Evolutionary conservation across 2,113 vertebrate genomes (phyloP), one percentile per base, ranked within the genome.

Genomic region (Argyrosomus japonicus): DNA sequence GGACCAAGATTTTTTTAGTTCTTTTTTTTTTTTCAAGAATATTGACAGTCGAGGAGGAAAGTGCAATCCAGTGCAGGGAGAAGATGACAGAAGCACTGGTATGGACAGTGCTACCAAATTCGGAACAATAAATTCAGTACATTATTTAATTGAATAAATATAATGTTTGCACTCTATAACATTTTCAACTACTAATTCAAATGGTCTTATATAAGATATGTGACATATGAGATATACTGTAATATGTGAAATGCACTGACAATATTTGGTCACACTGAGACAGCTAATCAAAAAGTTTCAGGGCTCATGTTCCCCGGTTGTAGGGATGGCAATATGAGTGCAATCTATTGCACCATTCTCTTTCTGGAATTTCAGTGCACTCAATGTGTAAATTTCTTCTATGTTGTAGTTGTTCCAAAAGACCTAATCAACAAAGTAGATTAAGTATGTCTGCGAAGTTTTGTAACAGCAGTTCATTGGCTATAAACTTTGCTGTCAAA

Each of bases 341-440:
- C 47, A 72, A 48, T 48, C 36, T 58, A 48, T 73, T 72, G 68
- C 77, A 72, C 23, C 60, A 64, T 56, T 71, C 48, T n/a, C 43
- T 43, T 4, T 51, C 12, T 63, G 36, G 18, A 32, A 48, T 68
- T 77, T 36, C 43, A 77, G 0, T 18, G 43, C 23, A 63, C 23
- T 13, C 11, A 27, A 21, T 23, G 21, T 54, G 77, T 2, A 45
- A 17, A 72, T 65, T 36, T 43, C 2, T 2, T 40, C 21, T 53
- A 17, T 17, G 19, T 50, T 36, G 19, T 53, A 48, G 1, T 47
- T 12, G 5, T 43, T 61, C 13, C 8, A 43, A 48, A 57, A 10
- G 3, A 57, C 6, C 21, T 48, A 0, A 48, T 18, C 32, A 27
- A 1, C 19, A 23, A 67, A 50, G 47, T 45, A 45, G 8, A 18